A percentile compares a stretch with the other conserved stretches of the same genome.
phyloP scores from a whole-genome alignment of 2,113 vertebrate genomes.

The Anolis carolinensis region DNA sequence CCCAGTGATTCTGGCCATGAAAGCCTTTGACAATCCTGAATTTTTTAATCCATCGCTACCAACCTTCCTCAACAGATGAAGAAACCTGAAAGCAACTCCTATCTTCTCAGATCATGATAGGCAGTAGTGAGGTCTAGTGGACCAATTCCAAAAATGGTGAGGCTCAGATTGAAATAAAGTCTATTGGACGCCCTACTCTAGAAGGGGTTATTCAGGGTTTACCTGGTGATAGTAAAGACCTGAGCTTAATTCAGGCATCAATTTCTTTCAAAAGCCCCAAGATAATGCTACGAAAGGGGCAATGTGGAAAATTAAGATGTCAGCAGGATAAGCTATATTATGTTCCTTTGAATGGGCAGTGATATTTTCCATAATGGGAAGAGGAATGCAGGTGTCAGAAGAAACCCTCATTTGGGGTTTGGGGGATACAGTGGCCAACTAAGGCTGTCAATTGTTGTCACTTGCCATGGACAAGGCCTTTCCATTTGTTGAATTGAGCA shows the following conservation, averaged over 20 bases:
- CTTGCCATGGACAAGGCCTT: background rate
- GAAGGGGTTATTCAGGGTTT: background rate
- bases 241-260: background rate
- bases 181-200: background rate
- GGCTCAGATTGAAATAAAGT: background rate
- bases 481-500: background rate
- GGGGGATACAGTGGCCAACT: background rate
- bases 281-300: background rate
- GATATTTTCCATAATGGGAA: background rate
- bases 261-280: background rate
- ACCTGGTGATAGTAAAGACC: background rate
- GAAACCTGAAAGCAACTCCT: background rate
- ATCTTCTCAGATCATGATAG: background rate
- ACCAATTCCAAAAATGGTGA: background rate
- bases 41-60: background rate
- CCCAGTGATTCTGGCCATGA: no score
- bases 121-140: background rate
- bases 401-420: background rate
- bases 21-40: no score
- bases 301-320: background rate
- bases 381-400: background rate
- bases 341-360: background rate
- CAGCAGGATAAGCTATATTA: background rate
- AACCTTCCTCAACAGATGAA: background rate
- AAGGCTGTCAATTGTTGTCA: background rate